A percentile compares a stretch with the other conserved stretches of the same genome.
Evolutionary conservation across 2,888 invertebrate species (phyloP).

Genomic region (Tanytarsus gracilentus): DNA sequence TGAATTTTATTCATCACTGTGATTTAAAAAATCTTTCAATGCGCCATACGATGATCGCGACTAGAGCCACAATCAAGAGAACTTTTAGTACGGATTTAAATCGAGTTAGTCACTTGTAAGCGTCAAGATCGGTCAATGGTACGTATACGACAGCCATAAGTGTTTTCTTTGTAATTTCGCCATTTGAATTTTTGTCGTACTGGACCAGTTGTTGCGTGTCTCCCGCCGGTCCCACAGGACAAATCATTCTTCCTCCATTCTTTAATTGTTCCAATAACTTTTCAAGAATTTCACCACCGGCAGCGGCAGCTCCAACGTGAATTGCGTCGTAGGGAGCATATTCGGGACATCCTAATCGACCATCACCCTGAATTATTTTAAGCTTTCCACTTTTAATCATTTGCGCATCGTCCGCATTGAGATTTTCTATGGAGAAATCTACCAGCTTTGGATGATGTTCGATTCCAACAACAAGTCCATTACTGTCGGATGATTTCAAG

Average conservation of each 20-base stretch:
- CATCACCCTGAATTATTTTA: constrained; percentile 80
- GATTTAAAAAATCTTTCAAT: not conserved
- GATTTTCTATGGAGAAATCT: constrained; percentile 63
- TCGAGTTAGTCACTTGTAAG: constrained; percentile 3
- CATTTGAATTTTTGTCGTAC: constrained; percentile 81
- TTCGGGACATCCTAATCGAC: constrained; percentile 64
- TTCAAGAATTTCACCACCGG: constrained; percentile 63
- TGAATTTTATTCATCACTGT: not conserved
- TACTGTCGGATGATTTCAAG: constrained; percentile 44
- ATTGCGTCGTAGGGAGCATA: constrained; percentile 85
- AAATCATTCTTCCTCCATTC: constrained; percentile 82
- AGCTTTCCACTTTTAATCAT: constrained; percentile 60
- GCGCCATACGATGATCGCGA: constrained; percentile 3
- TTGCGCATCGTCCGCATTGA: constrained; percentile 60
- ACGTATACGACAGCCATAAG: constrained; percentile 97
- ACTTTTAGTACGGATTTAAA: not conserved
- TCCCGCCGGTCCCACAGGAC: constrained; percentile 81
- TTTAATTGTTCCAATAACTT: constrained; percentile 79
- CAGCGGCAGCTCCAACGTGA: constrained; percentile 86
- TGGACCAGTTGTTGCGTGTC: constrained; percentile 79
- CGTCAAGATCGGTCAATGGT: constrained; percentile 76
- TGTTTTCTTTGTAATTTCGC: constrained; percentile 61
- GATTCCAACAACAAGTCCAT: constrained; percentile 67
- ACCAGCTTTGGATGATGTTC: constrained; percentile 84
- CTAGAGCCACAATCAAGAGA: not conserved